Percentiles rank a stretch among this genome's conserved stretches.
Evolutionary conservation across 2,888 invertebrate species (phyloP).

Genomic region (Eristalis arbustorum): DNA sequence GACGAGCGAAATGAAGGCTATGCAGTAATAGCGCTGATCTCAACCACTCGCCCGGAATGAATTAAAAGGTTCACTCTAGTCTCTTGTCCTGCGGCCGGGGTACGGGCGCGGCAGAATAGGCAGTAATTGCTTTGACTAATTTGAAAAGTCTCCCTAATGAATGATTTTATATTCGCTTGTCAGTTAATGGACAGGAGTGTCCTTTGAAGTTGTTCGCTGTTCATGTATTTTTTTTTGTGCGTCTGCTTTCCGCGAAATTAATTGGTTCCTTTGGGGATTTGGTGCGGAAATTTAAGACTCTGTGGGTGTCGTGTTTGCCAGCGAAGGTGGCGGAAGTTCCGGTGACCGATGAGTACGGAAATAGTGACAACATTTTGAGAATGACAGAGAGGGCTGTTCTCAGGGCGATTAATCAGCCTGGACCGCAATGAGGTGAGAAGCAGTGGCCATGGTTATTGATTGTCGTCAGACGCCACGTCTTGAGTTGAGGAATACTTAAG

Average conservation of each 20-base stretch:
- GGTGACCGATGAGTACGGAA: background rate
- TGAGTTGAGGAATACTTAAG: background rate
- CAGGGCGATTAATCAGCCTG: background rate
- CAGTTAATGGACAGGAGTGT: background rate
- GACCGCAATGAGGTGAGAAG: background rate
- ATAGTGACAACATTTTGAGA: background rate
- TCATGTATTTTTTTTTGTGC: background rate
- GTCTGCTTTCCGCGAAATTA: background rate
- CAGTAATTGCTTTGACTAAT: conserved; percentile 13
- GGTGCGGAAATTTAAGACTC: background rate
- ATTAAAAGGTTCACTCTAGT: conserved; percentile 9
- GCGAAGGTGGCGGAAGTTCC: background rate
- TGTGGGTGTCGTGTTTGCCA: background rate
- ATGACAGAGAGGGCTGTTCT: background rate
- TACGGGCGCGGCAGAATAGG: background rate
- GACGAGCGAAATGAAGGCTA: background rate
- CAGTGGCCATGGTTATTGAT: background rate
- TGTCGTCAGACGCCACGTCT: background rate
- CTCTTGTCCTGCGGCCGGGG: background rate
- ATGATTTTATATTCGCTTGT: background rate
- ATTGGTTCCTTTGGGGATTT: background rate
- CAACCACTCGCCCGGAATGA: background rate
- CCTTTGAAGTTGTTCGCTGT: background rate
- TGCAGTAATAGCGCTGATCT: conserved; percentile 4
- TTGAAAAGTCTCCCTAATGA: background rate